Evolutionary conservation across 2,113 vertebrate genomes (phyloP), one percentile per base, ranked within the genome.

Genomic region (Eurypyga helias): DNA sequence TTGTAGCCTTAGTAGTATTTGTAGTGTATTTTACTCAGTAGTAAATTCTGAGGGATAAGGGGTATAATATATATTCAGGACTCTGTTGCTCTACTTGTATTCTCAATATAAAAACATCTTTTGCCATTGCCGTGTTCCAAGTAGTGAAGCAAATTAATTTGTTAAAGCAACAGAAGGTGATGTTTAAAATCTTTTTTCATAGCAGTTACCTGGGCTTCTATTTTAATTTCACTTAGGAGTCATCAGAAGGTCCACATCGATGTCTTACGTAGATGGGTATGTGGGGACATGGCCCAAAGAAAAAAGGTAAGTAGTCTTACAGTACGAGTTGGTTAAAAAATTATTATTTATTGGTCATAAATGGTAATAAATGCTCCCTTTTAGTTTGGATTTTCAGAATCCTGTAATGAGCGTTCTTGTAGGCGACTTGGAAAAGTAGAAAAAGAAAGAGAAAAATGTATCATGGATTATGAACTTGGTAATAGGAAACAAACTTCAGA

Each of bases 271-370:
- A 69, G 99, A 99, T 95, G 98, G 99, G n/a, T 99, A 99, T 96
- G 98, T 99, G 66, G 99, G 99, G 62, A 99, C 99, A 2, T 99
- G 99, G 99, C 99, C 99, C 76, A 99, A 99, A 98, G 99, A 99
- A 93, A 99, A 99, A 98, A 98, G 99, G 99, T 99, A 96, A 97
- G 70, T 26, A 76, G 20, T 76, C 33, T 31, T 76, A 57, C 17
- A 2, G 1, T 57, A 58, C 2, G 2, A 77, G 18, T 70, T 66
- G 11, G 5, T 75, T 85, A n/a, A 51, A 81, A 78, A 75, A 12
- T 18, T 1, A n/a, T 7, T 64, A 21, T 23, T 13, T 64, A 49
- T 86, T 48, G 46, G 9, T 75, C 51, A 25, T 78, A 46, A 75
- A 33, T 17, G 58, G 34, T 46, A 84, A 25, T 54, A 71, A 84